A percentile compares a stretch with the other conserved stretches of the same genome.
Evolutionary conservation across 2,888 invertebrate species (phyloP).

Genomic region (Standfussiana lucernea): DNA sequence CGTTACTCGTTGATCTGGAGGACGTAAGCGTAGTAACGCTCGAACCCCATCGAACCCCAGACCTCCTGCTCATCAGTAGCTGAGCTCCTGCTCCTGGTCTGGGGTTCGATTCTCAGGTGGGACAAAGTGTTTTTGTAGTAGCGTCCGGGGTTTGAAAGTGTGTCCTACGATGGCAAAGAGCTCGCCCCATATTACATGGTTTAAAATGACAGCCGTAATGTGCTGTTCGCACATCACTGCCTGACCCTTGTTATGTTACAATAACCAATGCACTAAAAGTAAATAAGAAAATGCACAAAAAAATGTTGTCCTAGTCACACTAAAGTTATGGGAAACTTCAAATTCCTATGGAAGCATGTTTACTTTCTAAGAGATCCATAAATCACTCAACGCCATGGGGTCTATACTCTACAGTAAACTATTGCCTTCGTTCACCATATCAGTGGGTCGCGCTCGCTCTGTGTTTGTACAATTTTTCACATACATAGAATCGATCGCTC

Average conservation of each 20-base stretch:
- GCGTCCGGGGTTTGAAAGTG: background rate
- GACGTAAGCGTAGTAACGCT: background rate
- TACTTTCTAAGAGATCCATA: constrained; percentile 23
- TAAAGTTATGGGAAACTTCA: constrained; percentile 2
- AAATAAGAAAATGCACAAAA: background rate
- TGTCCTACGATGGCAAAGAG: background rate
- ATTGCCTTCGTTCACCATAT: constrained; percentile 23
- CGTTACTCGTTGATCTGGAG: background rate
- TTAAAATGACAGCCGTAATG: background rate
- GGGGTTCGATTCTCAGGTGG: background rate
- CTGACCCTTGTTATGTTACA: background rate
- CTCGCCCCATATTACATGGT: background rate
- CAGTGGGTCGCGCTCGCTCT: constrained; percentile 9
- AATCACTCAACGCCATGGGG: constrained; percentile 32
- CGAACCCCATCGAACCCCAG: no score
- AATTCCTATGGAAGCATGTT: background rate
- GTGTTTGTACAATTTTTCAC: constrained; percentile 37
- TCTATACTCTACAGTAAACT: constrained; percentile 22
- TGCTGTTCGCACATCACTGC: background rate
- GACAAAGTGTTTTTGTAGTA: background rate
- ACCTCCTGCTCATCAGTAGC: no score
- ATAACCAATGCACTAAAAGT: background rate
- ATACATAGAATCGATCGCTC: constrained; percentile 18
- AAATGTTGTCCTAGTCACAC: background rate
- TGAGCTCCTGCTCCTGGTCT: no score